Evolutionary conservation across 2,113 vertebrate genomes (phyloP).

Genomic region (Carassius carassius): DNA sequence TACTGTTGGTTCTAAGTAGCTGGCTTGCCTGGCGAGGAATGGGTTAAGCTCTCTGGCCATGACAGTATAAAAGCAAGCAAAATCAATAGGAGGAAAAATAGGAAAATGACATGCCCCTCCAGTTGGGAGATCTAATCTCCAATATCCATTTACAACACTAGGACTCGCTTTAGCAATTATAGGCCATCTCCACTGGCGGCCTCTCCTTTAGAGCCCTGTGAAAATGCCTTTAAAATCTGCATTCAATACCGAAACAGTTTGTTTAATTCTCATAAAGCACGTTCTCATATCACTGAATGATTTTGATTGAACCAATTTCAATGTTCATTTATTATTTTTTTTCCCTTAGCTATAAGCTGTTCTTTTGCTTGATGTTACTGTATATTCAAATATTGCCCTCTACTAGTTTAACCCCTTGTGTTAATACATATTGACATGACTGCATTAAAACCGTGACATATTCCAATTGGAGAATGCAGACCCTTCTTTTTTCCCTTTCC

Average conservation of each 20-base stretch:
- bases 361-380: conserved; percentile 55
- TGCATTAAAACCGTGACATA: conserved; percentile 67
- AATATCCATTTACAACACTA: conserved; percentile 80
- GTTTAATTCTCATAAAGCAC: conserved; percentile 51
- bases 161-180: conserved; percentile 68
- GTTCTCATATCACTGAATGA: conserved; percentile 56
- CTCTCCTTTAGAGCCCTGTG: conserved; percentile 51
- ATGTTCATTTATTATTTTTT: not conserved
- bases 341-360: conserved; percentile 50
- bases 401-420: conserved; percentile 61
- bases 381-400: conserved; percentile 65
- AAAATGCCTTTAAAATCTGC: conserved; percentile 54
- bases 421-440: conserved; percentile 73
- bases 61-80: conserved; percentile 75
- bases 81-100: conserved; percentile 81
- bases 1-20: conserved; percentile 29
- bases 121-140: conserved; percentile 81
- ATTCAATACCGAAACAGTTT: conserved; percentile 58
- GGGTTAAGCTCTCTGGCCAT: conserved; percentile 70
- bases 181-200: conserved; percentile 56
- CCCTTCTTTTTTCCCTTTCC: conserved; percentile 22
- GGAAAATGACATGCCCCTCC: conserved; percentile 80
- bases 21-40: conserved; percentile 63
- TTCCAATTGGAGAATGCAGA: conserved; percentile 61
- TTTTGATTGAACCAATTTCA: conserved; percentile 38